Evolutionary conservation across 2,888 invertebrate species (phyloP).

Genomic region (Eilema caniola): DNA sequence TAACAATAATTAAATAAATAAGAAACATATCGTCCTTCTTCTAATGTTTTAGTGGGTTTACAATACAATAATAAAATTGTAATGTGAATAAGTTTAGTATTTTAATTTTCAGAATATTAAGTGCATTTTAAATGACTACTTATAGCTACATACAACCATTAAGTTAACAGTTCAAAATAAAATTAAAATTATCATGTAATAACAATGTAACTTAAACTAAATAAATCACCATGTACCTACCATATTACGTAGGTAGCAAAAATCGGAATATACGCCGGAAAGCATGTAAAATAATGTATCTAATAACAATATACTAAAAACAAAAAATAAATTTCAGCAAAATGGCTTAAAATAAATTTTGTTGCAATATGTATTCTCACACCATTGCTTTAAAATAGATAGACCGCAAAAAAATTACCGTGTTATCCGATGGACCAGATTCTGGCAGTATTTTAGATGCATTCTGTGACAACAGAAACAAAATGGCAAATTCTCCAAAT

Average conservation of each 20-base stretch:
- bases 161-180: not conserved
- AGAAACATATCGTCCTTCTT: not conserved
- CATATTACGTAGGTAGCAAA: no score
- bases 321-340: no score
- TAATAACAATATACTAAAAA: no score
- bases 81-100: not conserved
- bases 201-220: not conserved
- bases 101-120: not conserved
- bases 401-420: no score
- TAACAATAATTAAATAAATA: not conserved
- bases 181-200: not conserved
- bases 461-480: not conserved
- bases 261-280: no score
- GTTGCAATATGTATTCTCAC: no score
- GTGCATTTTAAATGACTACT: no score
- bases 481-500: slow-evolving; percentile 4
- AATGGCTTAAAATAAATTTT: no score
- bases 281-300: no score
- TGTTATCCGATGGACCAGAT: not conserved
- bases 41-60: slow-evolving; percentile 4
- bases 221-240: not conserved
- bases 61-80: slow-evolving; percentile 1
- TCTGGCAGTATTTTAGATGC: not conserved
- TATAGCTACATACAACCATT: not conserved
- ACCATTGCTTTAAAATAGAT: no score